Evolutionary conservation across 2,888 invertebrate species (phyloP), one percentile per base, ranked within the genome.

Genomic region (Fissipunctia ypsillon): DNA sequence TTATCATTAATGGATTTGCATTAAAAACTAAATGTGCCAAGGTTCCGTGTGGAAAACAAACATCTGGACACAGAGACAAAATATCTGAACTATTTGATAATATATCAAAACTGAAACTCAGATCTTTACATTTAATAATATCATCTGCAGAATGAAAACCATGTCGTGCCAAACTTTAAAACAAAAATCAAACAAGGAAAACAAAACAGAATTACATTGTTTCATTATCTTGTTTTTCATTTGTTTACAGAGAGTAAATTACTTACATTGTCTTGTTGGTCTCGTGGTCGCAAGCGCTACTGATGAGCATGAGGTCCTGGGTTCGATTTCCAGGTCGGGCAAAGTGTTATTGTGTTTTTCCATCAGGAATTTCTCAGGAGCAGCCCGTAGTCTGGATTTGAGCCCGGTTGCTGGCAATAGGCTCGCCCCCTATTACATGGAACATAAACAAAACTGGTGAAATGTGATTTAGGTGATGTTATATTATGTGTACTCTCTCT

Each of bases 1-100:
- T 75, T 76, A 81, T 60, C 52, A 38, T 63, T 67, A 52, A 50
- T 68, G 28, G 54, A 73, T 72, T 82, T 65, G 71, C 65, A 80
- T 61, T 68, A 73, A 57, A 67, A 65, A 64, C n/a, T 28, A 85
- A 80, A 66, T 74, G 54, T 83, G 86, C 59, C 86, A 86, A 85
- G 87, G 80, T 77, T 74, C 38, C 19, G 14, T 41, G 57, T 68
- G 28, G 66, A 67, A 69, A 72, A 67, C 31, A 64, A 86, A 63
- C 56, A 52, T 64, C 57, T 81, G 81, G 43, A n/a, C 60, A 69
- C 69, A 50, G 50, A 71, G 48, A 63, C 54, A 28, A 28, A 73
- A 73, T 78, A 72, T 68, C 50, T 57, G 35, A 74, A 57, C 16
- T 69, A 25, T 19, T 14, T 41, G 14, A 19, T 35, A 12, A 25